Evolutionary conservation across 2,888 invertebrate species (phyloP).

Genomic region (Latheticus oryzae): DNA sequence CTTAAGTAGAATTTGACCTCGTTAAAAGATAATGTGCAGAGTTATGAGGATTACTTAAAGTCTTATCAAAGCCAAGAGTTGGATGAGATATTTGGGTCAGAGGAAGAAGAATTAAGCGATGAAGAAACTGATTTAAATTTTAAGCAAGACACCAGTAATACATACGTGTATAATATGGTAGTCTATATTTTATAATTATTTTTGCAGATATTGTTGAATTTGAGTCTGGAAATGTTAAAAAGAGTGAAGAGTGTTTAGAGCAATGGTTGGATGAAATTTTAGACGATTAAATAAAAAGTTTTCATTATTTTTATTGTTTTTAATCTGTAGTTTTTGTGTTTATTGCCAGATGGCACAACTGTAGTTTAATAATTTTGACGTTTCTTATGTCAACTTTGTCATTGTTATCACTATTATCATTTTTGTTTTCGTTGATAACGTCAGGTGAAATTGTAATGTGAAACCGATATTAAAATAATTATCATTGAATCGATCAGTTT

Average conservation of each 20-base stretch:
- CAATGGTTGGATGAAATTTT: constrained; percentile 36
- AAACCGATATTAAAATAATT: constrained; percentile 5
- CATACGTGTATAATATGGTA: too few species aligned
- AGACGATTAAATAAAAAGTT: constrained; percentile 40
- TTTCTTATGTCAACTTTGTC: constrained; percentile 29
- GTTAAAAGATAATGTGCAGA: neutral
- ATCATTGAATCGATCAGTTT: neutral
- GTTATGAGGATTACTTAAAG: constrained; percentile 3
- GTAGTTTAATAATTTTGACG: constrained; percentile 29
- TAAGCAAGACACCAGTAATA: too few species aligned
- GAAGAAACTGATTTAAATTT: too few species aligned
- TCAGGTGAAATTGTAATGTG: constrained; percentile 23
- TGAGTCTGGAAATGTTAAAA: too few species aligned
- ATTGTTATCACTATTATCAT: constrained; percentile 31
- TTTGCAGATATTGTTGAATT: too few species aligned
- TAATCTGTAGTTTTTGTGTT: constrained; percentile 4
- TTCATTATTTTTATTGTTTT: too few species aligned
- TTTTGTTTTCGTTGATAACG: constrained; percentile 17
- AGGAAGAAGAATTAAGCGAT: neutral
- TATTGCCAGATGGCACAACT: constrained; percentile 1
- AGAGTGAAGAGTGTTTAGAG: constrained; percentile 21
- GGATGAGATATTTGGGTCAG: constrained; percentile 18
- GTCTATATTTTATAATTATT: too few species aligned
- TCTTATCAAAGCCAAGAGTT: neutral
- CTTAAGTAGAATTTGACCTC: too few species aligned